Conservation (phyloP, 2,113 vertebrate species). For the Plestiodon gilberti region DNA sequence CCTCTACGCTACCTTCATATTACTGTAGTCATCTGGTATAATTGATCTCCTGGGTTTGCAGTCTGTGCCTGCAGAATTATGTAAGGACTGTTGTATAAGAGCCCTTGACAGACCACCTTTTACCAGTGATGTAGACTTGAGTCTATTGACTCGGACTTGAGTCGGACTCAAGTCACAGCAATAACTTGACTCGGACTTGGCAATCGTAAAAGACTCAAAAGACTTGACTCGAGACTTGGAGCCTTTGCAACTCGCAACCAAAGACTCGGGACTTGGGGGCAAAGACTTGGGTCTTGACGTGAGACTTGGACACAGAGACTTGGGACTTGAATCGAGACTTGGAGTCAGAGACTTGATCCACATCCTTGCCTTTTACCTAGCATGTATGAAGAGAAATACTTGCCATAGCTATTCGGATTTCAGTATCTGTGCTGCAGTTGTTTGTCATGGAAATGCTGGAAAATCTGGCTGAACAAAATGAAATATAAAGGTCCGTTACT, state of each 20-base stretch:
- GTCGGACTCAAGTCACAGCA: too few species aligned
- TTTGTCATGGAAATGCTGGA: background rate
- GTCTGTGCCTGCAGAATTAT: background rate
- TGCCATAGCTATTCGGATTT: background rate
- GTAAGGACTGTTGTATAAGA: background rate
- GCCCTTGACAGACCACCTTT: too few species aligned
- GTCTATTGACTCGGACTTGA: too few species aligned
- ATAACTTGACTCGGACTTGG: too few species aligned
- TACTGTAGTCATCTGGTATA: background rate
- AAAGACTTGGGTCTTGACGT: too few species aligned
- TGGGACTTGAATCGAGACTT: too few species aligned
- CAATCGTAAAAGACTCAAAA: too few species aligned
- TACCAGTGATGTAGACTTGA: too few species aligned
- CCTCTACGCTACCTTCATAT: background rate
- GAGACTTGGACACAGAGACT: too few species aligned
- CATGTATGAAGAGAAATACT: background rate
- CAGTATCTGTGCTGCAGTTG: background rate
- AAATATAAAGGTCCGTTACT: rapidly evolving
- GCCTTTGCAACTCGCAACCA: too few species aligned
- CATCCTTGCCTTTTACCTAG: background rate
- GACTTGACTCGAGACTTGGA: background rate
- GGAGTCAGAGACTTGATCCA: too few species aligned
- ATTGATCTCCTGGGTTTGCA: background rate
- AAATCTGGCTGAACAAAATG: background rate
- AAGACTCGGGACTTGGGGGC: too few species aligned